These are phyloP conservation scores for Belgica antarctica DNA, from an alignment of 2,888 invertebrate species.

Conservation along the genomic window DNA sequence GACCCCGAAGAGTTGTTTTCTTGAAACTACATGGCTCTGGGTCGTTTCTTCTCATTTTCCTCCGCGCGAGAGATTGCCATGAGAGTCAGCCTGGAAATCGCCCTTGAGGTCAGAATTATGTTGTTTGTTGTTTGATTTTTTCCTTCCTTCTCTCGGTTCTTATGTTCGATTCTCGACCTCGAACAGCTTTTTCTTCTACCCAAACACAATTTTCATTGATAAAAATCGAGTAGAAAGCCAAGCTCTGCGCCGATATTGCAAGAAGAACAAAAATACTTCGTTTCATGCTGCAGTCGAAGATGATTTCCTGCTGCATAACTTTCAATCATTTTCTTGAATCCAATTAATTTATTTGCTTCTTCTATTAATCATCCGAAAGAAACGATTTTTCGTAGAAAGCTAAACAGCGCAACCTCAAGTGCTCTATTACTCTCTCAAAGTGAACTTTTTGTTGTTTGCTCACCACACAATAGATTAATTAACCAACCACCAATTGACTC, in stretches of 20 bases:
- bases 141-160: conserved; percentile 5
- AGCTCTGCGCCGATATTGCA: not conserved
- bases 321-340: conserved; percentile 27
- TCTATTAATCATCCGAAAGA: conserved; percentile 41
- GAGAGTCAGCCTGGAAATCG: conserved; percentile 27
- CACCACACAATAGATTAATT: conserved; percentile 43
- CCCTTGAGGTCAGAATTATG: conserved; percentile 42
- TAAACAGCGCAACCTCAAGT: conserved; percentile 19
- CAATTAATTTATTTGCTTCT: conserved; percentile 43
- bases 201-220: conserved; percentile 35
- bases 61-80: not conserved
- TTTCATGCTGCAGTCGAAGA: not conserved
- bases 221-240: conserved; percentile 23
- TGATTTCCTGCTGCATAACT: conserved; percentile 22
- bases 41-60: conserved; percentile 20
- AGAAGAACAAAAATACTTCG: not conserved
- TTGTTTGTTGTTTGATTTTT: conserved; percentile 41
- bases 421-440: conserved; percentile 38
- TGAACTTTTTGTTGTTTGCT: conserved; percentile 40
- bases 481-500: conserved; percentile 44
- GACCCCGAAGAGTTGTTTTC: conserved; percentile 29
- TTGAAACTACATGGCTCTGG: conserved; percentile 34
- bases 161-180: not conserved
- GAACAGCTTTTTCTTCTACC: not conserved
- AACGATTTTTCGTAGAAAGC: not conserved